These are phyloP conservation scores for Horisme vitalbata DNA, from an alignment of 2,888 invertebrate genomes.

Conservation along the genomic window DNA sequence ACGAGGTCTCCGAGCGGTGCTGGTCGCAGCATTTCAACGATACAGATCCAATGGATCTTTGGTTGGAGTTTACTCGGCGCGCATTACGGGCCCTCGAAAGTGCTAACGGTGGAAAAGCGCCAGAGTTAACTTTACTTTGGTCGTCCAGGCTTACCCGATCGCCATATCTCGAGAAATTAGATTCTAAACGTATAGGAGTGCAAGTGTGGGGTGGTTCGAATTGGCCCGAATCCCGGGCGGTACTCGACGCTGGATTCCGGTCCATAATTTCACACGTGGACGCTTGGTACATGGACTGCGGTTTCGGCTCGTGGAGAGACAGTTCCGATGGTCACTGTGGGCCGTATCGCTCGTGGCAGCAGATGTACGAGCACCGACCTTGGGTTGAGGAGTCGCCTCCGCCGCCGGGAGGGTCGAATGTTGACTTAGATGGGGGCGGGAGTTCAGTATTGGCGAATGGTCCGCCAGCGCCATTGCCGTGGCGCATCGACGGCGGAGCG, in stretches of 20 bases:
- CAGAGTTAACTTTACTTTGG: conserved; percentile 86
- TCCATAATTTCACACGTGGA: conserved; percentile 93
- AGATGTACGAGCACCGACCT: conserved; percentile 92
- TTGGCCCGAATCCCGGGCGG: conserved; percentile 90
- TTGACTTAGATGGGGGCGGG: conserved; percentile 53
- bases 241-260: conserved; percentile 89
- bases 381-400: conserved; percentile 79
- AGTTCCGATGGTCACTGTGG: conserved; percentile 93
- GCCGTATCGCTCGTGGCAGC: conserved; percentile 94
- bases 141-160: conserved; percentile 89
- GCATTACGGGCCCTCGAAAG: conserved; percentile 83
- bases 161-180: conserved; percentile 85
- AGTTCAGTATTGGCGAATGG: conserved; percentile 85
- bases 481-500: conserved; percentile 87
- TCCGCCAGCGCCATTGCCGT: conserved; percentile 72
- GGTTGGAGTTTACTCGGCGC: conserved; percentile 90
- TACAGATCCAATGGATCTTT: conserved; percentile 89
- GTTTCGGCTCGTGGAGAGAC: conserved; percentile 93
- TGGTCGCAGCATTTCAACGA: conserved; percentile 90
- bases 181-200: conserved; percentile 84
- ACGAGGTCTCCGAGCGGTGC: conserved; percentile 91
- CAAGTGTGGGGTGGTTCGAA: conserved; percentile 92
- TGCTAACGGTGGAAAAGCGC: conserved; percentile 83
- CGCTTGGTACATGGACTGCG: conserved; percentile 94
- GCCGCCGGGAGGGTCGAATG: conserved; percentile 69